Base-by-base conservation (phyloP, 2,797 vertebrate genomes). In the Peromyscus nudipes region DNA sequence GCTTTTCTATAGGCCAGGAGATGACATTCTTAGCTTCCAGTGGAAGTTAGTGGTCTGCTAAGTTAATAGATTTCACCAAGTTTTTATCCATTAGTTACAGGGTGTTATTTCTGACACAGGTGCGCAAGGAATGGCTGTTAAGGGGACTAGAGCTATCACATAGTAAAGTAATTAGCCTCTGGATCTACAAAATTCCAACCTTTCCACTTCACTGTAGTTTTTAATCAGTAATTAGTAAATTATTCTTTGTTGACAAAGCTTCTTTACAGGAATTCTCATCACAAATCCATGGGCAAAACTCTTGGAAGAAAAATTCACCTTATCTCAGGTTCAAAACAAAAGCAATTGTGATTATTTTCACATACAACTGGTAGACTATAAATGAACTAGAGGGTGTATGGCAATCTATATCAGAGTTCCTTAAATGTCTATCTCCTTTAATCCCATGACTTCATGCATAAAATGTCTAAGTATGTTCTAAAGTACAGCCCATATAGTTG, bases 161-260 rank as follows among this genome's bases (percentile, higher is more conserved):
- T 25, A 11, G 9, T 23, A 80, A 57, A 19, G 34, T 37, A 34
- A 57, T 13, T 25, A 57, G 21, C 23, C 6, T 25, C 21, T 37
- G 6, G 1, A 34, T 21, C 19, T 12, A 37, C 79, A 37, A 12
- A 1, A n/a, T 57, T 2, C 2, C 1, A 25, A 81, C 23, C 1
- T 81, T 21, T 23, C 11, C 3, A 37, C 11, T 23, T 57, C 40
- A 40, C 40, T 40, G 40, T 40, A 40, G 40, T 40, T 40, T 40
- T 40, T n/a, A n/a, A n/a, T n/a, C n/a, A n/a, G n/a, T n/a, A 40
- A 40, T 4, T 2, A 40, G 40, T 40, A 40, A 40, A 40, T 40
- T 4, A 40, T 40, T 40, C 40, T 40, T 40, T 40, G 40, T 2
- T 2, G 40, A 40, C 40, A 40, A 2, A 40, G 4, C 40, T 40